Conservation (phyloP, 2,113 vertebrate species). For the Galbula dea region DNA sequence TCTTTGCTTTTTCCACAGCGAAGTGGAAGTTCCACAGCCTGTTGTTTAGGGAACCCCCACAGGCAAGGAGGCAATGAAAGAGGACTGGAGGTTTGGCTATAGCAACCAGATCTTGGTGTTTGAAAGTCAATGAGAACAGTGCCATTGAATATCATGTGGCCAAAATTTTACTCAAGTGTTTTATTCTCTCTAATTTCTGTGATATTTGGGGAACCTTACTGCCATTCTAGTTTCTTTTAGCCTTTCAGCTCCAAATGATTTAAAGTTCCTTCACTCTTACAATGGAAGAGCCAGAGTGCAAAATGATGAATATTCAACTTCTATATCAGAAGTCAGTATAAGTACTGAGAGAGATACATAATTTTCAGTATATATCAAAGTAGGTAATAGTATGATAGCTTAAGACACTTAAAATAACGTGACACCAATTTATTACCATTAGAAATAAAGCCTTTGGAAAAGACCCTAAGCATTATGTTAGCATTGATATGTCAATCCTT, state of each 20-base stretch:
- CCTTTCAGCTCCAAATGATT: background rate
- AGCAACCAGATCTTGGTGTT: background rate
- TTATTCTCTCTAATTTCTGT: background rate
- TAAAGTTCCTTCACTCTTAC: background rate
- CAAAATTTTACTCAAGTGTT: background rate
- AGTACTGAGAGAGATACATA: background rate
- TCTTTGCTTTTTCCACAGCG: background rate
- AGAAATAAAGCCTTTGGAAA: slow-evolving; percentile 75
- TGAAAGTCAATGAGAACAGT: background rate
- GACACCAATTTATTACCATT: slow-evolving; percentile 72
- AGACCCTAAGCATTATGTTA: slow-evolving; percentile 76
- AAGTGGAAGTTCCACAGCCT: background rate
- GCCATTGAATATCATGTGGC: background rate
- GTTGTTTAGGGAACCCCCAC: background rate
- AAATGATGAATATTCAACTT: slow-evolving; percentile 2
- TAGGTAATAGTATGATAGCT: slow-evolving; percentile 48
- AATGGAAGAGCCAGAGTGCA: background rate
- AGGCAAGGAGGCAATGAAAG: background rate
- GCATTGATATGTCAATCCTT: slow-evolving; percentile 82
- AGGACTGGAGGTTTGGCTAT: background rate
- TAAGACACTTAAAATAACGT: slow-evolving; percentile 70
- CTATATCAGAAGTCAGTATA: background rate
- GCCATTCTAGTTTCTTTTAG: background rate
- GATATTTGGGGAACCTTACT: background rate
- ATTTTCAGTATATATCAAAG: slow-evolving; percentile 8